Base-by-base conservation (phyloP, 2,797 vertebrate species). In the Miichthys miiuy region DNA sequence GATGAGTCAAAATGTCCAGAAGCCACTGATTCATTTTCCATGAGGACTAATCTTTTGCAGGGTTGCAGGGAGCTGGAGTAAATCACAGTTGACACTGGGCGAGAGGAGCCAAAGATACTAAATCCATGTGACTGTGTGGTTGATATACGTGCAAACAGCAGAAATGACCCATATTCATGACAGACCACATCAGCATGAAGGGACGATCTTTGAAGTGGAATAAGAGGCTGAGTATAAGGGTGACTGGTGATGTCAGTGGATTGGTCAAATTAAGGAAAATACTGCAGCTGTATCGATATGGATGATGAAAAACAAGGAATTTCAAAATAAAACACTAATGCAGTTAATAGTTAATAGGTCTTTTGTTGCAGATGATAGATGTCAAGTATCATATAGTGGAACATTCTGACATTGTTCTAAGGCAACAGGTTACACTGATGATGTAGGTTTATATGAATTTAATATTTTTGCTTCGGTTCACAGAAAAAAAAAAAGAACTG, bases 121-220 rank as follows among this genome's bases (percentile, higher is more conserved):
- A 66, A 44, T 21, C 2, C 44, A 66, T 12, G 60, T 44, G 25
- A 47, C 16, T 23, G 70, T 47, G 50, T 67, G 44, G 54, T 51
- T 25, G 20, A 47, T 64, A 42, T n/a, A 27, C 5, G 66, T 44
- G 38, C 51, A 75, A 56, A 57, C 41, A 51, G 25, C 21, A 66
- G 27, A 57, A 44, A 68, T 47, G 5, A 25, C 4, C 48, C 50
- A 38, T 67, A 18, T 25, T 25, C 13, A 6, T 50, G 54, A 44
- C 11, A 34, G 18, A 55, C 1, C 42, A 25, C 9, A 58, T 44
- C 41, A 72, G 14, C 27, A 21, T 54, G 11, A 76, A 23, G 34
- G 25, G 55, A 27, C 25, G 4, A 67, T 73, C 17, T 48, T 42
- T 67, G 51, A 48, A 57, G 51, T 34, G 47, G 41, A 76, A 67